phyloP scores from a whole-genome alignment of 2,113 vertebrate species.

The Urocolius indicus region DNA sequence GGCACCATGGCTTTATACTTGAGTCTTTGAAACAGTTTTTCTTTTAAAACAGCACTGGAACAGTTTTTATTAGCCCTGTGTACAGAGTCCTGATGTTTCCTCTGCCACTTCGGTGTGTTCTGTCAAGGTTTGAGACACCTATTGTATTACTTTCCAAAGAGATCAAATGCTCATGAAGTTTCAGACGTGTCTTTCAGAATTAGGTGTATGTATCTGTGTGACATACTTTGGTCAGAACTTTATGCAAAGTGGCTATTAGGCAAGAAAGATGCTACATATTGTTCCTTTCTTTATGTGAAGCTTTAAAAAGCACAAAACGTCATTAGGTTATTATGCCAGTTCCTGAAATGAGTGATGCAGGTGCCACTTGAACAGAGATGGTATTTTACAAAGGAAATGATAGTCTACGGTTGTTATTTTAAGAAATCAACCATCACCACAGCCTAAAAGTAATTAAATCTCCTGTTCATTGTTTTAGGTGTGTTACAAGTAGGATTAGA shows the following conservation, averaged over 20 bases:
- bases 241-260: fast-evolving
- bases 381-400: background rate
- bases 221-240: background rate
- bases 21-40: background rate
- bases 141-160: background rate
- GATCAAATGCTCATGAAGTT: background rate
- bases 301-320: background rate
- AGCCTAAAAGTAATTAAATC: background rate
- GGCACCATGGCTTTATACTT: background rate
- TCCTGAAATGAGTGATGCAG: background rate
- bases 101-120: background rate
- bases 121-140: background rate
- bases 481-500: background rate
- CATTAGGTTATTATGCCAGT: fast-evolving
- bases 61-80: background rate
- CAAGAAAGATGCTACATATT: background rate
- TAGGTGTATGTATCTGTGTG: background rate
- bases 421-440: background rate
- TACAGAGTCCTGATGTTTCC: background rate
- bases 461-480: background rate
- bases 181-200: background rate
- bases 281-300: background rate
- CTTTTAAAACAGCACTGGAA: background rate
- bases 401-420: background rate
- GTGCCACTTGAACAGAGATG: background rate